Evolutionary conservation across 2,113 vertebrate species (phyloP).

Genomic region (Edolisoma coerulescens): DNA sequence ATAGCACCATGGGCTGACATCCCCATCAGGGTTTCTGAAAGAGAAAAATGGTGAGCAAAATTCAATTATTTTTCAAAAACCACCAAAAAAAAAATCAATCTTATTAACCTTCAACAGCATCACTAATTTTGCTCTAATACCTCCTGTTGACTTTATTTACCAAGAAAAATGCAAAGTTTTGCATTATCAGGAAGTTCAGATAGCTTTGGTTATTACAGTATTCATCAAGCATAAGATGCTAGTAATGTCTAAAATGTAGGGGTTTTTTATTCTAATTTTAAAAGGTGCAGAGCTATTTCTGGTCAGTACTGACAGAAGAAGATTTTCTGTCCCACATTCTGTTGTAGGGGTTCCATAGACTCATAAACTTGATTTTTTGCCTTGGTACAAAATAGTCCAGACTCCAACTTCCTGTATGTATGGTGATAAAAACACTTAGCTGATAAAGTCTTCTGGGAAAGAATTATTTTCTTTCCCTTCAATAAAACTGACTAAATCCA

Average conservation of each 20-base stretch:
- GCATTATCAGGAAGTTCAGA: background rate
- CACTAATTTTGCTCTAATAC: background rate
- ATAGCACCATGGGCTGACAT: constrained; percentile 96
- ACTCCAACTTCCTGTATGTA: background rate
- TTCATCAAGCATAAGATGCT: background rate
- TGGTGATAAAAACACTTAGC: background rate
- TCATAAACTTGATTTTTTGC: background rate
- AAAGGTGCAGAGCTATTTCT: background rate
- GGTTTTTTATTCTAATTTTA: background rate
- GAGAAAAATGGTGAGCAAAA: background rate
- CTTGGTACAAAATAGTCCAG: background rate
- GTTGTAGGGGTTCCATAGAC: background rate
- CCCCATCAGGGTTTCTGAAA: constrained; percentile 91
- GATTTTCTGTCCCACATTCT: background rate
- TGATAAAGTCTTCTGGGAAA: background rate
- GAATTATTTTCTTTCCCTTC: background rate
- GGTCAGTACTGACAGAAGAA: background rate
- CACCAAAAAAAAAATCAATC: background rate
- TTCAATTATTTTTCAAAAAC: background rate
- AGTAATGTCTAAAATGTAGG: background rate
- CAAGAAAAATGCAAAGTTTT: background rate
- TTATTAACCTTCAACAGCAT: background rate
- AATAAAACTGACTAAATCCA: background rate
- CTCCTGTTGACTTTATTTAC: fast-evolving
- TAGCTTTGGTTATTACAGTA: background rate